phyloP scores from a whole-genome alignment of 1,140 invertebrate genomes.

The Panagrolaimus sp. region DNA sequence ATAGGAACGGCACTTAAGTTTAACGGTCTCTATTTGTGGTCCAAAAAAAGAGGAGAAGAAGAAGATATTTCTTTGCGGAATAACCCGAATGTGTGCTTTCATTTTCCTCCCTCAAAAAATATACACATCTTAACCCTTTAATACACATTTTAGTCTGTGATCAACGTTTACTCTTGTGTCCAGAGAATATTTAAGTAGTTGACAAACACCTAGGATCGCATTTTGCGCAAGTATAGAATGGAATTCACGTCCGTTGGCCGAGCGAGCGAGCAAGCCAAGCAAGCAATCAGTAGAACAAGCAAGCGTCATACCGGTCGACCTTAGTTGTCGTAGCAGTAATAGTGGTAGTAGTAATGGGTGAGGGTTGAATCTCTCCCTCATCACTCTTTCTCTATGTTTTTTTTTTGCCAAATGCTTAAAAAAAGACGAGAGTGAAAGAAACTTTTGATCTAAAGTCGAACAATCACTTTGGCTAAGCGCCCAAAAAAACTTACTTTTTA shows the following conservation, averaged over 20 bases:
- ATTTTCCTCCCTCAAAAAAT: background rate
- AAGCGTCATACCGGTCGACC: too few relatives aligned
- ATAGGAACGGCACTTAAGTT: conserved; percentile 11
- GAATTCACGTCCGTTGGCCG: background rate
- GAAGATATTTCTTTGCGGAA: background rate
- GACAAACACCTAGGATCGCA: conserved; percentile 18
- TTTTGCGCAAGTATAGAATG: background rate
- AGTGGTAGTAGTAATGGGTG: too few relatives aligned
- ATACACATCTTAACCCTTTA: too few relatives aligned
- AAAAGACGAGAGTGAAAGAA: too few relatives aligned
- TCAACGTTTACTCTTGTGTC: conserved; percentile 17
- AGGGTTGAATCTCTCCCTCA: too few relatives aligned
- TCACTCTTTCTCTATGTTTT: too few relatives aligned
- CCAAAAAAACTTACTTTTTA: too few relatives aligned
- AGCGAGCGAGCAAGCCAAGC: background rate
- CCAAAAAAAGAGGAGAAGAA: background rate
- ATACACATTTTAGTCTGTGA: conserved; percentile 1
- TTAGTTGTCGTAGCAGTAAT: too few relatives aligned
- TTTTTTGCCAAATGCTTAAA: too few relatives aligned
- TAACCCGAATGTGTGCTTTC: conserved; percentile 3
- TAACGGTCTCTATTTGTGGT: conserved; percentile 14
- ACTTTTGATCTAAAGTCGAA: too few relatives aligned
- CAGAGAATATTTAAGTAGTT: conserved; percentile 17
- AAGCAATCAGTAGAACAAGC: background rate
- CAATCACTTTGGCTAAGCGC: too few relatives aligned